Percentiles rank a stretch among this genome's conserved stretches.
phyloP scores from a whole-genome alignment of 1,140 invertebrate species.

The Tribolium castaneum region DNA sequence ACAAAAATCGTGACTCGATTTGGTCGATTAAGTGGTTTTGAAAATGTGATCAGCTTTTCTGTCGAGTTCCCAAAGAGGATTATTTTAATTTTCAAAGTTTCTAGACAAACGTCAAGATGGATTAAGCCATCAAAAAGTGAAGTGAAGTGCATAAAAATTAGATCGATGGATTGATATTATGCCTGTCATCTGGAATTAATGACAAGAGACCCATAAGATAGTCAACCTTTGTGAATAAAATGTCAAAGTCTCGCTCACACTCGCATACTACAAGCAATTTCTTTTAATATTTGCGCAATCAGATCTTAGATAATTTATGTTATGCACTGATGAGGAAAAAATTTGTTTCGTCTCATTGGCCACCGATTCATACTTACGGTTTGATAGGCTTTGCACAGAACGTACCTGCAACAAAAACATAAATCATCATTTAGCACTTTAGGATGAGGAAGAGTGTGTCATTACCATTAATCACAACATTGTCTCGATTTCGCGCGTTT shows the following conservation, averaged over 20 bases:
- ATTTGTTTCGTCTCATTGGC: neutral
- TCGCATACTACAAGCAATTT: constrained; percentile 7
- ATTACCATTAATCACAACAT: constrained; percentile 3
- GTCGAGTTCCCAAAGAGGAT: constrained; percentile 22
- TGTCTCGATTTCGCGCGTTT: neutral
- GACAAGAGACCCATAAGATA: constrained; percentile 40
- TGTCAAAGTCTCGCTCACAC: constrained; percentile 33
- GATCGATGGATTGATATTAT: constrained; percentile 44
- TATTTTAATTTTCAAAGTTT: constrained; percentile 37
- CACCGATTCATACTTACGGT: neutral
- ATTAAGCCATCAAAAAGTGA: constrained; percentile 42
- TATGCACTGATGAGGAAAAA: constrained; percentile 17
- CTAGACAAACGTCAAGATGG: constrained; percentile 36
- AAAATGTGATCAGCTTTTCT: constrained; percentile 21
- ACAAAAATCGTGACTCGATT: constrained; percentile 15
- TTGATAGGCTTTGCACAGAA: neutral
- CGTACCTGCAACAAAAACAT: constrained; percentile 32
- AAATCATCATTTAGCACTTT: constrained; percentile 1
- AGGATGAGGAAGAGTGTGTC: neutral
- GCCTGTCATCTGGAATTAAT: constrained; percentile 43
- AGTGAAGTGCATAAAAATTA: constrained; percentile 48
- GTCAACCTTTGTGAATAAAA: constrained; percentile 42
- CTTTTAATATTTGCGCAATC: constrained; percentile 31
- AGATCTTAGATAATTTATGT: constrained; percentile 15
- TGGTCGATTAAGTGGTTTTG: constrained; percentile 29